A percentile compares a stretch with the other conserved stretches of the same genome.
Conservation (phyloP, 2,113 vertebrate species). For the Pungitius pungitius region DNA sequence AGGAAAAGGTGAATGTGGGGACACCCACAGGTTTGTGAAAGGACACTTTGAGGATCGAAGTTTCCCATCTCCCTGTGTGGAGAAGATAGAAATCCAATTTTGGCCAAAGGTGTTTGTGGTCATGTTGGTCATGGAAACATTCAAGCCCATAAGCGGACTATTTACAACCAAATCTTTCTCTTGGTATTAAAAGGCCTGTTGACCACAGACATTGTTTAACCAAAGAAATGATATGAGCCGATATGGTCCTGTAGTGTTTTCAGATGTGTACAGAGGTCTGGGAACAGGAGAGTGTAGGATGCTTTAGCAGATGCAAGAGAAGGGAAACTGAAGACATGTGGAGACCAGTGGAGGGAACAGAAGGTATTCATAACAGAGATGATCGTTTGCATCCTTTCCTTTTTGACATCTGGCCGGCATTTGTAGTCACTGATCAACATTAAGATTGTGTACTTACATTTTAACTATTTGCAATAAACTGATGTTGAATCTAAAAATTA, state of each 20-base stretch:
- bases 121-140: neutral
- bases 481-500: neutral
- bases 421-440: conserved; percentile 42
- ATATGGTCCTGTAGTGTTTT: neutral
- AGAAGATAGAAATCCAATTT: neutral
- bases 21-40: conserved; percentile 24
- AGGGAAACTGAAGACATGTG: conserved; percentile 1
- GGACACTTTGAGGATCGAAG: neutral
- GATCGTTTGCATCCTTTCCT: conserved; percentile 25
- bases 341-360: conserved; percentile 25
- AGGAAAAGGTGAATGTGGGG: conserved; percentile 16
- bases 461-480: neutral
- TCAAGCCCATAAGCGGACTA: neutral
- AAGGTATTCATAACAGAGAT: conserved; percentile 38
- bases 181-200: neutral
- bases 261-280: neutral
- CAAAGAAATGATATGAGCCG: no score
- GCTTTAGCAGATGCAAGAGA: neutral
- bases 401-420: conserved; percentile 44
- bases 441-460: no score
- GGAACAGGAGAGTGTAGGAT: neutral
- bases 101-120: neutral
- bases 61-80: neutral
- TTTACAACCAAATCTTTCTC: neutral
- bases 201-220: no score